Evolutionary conservation across 2,888 invertebrate species (phyloP).

Genomic region (Cantharis rustica): DNA sequence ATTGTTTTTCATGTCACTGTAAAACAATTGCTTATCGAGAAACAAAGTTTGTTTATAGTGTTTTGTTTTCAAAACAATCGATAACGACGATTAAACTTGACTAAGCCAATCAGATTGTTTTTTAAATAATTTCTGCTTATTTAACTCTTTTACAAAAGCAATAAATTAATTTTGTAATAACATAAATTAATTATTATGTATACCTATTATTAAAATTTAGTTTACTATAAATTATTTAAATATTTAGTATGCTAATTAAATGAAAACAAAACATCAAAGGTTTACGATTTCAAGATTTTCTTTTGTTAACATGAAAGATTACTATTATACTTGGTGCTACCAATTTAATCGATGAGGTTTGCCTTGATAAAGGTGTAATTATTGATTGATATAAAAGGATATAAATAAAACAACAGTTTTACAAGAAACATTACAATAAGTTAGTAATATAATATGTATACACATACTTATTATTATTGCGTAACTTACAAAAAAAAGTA

Average conservation of each 20-base stretch:
- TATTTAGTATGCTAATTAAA: background rate
- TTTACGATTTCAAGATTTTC: background rate
- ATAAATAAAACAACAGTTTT: background rate
- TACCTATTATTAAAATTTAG: background rate
- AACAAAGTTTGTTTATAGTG: background rate
- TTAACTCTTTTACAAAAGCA: background rate
- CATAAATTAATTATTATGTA: background rate
- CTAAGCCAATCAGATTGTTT: background rate
- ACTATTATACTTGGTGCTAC: background rate
- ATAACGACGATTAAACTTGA: background rate
- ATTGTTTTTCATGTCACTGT: background rate
- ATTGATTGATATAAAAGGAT: background rate
- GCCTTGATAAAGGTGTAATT: background rate
- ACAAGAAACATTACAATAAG: background rate
- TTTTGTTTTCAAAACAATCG: background rate
- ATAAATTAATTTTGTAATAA: background rate
- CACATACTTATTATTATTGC: background rate
- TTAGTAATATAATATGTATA: background rate
- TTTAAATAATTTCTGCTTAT: background rate
- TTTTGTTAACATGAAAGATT: background rate
- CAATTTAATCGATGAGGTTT: background rate
- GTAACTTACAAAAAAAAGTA: background rate
- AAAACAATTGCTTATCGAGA: background rate
- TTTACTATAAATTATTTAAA: background rate
- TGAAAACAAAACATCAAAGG: background rate